Evolutionary conservation across 2,113 vertebrate species (phyloP).

Genomic region (Macquaria australasica): DNA sequence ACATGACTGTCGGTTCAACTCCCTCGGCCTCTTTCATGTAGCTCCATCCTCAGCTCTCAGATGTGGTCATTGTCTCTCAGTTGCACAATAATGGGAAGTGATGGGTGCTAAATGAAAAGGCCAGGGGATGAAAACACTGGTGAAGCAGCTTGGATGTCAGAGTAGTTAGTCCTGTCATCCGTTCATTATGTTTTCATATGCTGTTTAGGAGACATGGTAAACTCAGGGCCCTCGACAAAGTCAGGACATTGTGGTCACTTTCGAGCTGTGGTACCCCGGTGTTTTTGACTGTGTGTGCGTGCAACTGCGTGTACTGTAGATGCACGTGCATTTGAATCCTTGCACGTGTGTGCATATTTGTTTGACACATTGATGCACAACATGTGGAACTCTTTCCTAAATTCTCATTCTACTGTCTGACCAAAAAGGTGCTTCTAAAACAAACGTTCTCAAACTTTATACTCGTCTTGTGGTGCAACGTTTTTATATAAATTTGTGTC

Average conservation of each 20-base stretch:
- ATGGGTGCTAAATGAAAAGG: slow-evolving; percentile 83
- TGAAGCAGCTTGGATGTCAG: slow-evolving; percentile 74
- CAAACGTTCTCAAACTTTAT: slow-evolving; percentile 10
- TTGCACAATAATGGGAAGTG: slow-evolving; percentile 79
- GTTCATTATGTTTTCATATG: slow-evolving; percentile 82
- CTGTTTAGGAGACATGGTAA: slow-evolving; percentile 75
- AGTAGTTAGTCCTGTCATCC: slow-evolving; percentile 81
- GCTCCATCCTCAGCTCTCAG: slow-evolving; percentile 73
- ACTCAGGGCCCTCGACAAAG: slow-evolving; percentile 60
- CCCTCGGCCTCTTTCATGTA: slow-evolving; percentile 75
- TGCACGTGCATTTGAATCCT: slow-evolving; percentile 24
- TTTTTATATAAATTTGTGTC: slow-evolving; percentile 1
- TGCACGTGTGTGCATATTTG: slow-evolving; percentile 38
- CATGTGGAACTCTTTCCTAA: slow-evolving; percentile 37
- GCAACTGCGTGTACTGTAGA: slow-evolving; percentile 18
- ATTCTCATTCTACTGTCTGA: slow-evolving; percentile 16
- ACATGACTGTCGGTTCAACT: slow-evolving; percentile 67
- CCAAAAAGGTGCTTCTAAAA: slow-evolving; percentile 33
- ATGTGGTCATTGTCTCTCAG: slow-evolving; percentile 82
- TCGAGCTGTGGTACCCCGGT: slow-evolving; percentile 14
- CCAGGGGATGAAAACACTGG: slow-evolving; percentile 80
- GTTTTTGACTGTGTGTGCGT: slow-evolving; percentile 45
- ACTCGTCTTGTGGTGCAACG: background rate
- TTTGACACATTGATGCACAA: slow-evolving; percentile 46
- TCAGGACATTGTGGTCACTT: slow-evolving; percentile 66